Percentiles rank a stretch among this genome's conserved stretches.
Evolutionary conservation across 2,113 vertebrate species (phyloP).

Genomic region (Oxyruncus cristatus): DNA sequence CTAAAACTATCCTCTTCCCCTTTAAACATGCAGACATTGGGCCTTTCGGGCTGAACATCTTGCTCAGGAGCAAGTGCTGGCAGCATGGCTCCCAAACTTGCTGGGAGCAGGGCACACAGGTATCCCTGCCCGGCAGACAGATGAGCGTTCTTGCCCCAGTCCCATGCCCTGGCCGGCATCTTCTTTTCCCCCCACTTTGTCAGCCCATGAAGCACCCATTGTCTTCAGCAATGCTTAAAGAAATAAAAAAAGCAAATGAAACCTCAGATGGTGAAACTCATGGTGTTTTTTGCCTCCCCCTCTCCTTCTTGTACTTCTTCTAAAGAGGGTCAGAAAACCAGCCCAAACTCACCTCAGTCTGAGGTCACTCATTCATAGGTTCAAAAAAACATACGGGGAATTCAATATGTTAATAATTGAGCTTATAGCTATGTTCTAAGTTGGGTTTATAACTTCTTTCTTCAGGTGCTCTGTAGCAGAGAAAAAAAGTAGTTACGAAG

Average conservation of each 20-base stretch:
- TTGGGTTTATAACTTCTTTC: not conserved
- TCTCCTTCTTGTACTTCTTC: not conserved
- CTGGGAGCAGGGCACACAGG: not conserved
- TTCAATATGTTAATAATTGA: not conserved
- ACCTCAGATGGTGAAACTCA: not conserved
- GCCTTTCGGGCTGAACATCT: not conserved
- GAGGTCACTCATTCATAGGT: not conserved
- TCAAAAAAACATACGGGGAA: not conserved
- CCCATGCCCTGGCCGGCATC: not conserved
- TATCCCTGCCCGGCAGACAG: not conserved
- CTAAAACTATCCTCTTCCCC: not conserved
- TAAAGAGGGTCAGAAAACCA: not conserved
- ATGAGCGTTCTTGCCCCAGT: not conserved
- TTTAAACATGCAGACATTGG: too few relatives aligned
- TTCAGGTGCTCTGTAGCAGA: not conserved
- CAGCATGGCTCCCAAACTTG: accelerated
- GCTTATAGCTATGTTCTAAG: not conserved
- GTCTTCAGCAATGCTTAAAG: not conserved
- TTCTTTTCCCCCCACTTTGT: not conserved
- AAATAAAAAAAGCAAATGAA: not conserved
- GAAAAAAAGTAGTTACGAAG: not conserved
- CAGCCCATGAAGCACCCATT: not conserved
- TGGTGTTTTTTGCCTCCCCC: not conserved
- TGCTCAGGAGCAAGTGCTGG: not conserved
- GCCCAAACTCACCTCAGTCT: not conserved